Evolutionary conservation across 2,888 invertebrate species (phyloP).

Genomic region (Myopa testacea): DNA sequence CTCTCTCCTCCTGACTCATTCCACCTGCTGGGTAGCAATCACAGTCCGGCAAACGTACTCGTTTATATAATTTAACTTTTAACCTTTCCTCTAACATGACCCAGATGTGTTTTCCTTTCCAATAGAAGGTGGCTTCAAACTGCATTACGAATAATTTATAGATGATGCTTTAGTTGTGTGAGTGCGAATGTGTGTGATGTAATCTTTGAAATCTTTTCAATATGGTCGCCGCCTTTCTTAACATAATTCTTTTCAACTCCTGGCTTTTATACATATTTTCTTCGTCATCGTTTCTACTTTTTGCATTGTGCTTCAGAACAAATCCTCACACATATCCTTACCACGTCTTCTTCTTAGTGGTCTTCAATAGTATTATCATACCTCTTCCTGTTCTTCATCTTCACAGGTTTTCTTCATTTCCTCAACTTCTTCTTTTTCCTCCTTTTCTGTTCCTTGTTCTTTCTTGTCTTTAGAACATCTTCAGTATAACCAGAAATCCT

Average conservation of each 20-base stretch:
- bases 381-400: not conserved
- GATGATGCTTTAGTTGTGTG: constrained; percentile 32
- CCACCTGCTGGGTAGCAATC: not conserved
- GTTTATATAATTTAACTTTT: constrained; percentile 8
- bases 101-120: constrained; percentile 39
- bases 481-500: not conserved
- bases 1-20: not conserved
- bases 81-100: constrained; percentile 33
- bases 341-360: not conserved
- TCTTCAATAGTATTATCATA: not conserved
- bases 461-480: not conserved
- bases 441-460: not conserved
- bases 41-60: not conserved
- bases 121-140: constrained; percentile 28
- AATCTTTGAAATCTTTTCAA: constrained; percentile 36
- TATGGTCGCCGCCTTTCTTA: constrained; percentile 27
- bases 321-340: constrained; percentile 26
- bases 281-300: not conserved
- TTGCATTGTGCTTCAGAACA: constrained; percentile 20
- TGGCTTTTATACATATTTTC: not conserved
- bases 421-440: not conserved
- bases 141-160: constrained; percentile 39
- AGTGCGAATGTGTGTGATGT: constrained; percentile 8
- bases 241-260: constrained; percentile 17
- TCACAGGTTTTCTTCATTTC: not conserved